Evolutionary conservation across 1,140 invertebrate genomes (phyloP), one percentile per base, ranked within the genome.

Genomic region (Zaprionus davidi): DNA sequence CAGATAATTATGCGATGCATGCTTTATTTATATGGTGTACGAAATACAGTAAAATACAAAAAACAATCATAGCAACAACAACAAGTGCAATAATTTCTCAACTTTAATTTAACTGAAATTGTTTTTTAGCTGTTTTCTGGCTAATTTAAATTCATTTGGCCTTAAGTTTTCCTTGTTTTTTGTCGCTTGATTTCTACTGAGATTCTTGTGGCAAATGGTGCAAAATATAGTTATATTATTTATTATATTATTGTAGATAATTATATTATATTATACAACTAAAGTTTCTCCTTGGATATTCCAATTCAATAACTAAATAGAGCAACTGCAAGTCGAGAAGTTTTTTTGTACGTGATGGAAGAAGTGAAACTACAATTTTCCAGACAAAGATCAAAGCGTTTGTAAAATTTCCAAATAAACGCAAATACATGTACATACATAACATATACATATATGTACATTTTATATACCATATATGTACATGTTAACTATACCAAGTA

Each of bases 1-100:
- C 65, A 38, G 13, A 36, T 46, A 57, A 58, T 67, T 53, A 67
- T 9, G 44, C 51, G 46, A 20, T 51, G 22, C 22, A 65, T 24
- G 31, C 51, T 56, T 26, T 41, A 36, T 66, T 38, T 22, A 63
- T 51, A 63, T 24, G 20, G 46, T 24, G 3, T 51, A 11, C 46
- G 46, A 51, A 51, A 49, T 31, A 6, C 28, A 28, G 11, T 46
- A 5, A 34, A 34, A 11, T 3, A 9, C 9, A 2, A 34, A 34
- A 11, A 34, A 34, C 31, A 34, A 11, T 34, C 9, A 31, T 2
- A 31, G 9, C 22, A 44, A 44, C 36, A 38, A n/a, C 41, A 22
- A 24, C 20, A 24, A 20, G 46, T 49, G 44, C n/a, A n/a, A n/a
- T 11, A 12, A 11, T 41, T 41, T 49, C 17, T 20, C 17, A 49